Evolutionary conservation across 2,888 invertebrate species (phyloP).

Genomic region (Megamerina dolium): DNA sequence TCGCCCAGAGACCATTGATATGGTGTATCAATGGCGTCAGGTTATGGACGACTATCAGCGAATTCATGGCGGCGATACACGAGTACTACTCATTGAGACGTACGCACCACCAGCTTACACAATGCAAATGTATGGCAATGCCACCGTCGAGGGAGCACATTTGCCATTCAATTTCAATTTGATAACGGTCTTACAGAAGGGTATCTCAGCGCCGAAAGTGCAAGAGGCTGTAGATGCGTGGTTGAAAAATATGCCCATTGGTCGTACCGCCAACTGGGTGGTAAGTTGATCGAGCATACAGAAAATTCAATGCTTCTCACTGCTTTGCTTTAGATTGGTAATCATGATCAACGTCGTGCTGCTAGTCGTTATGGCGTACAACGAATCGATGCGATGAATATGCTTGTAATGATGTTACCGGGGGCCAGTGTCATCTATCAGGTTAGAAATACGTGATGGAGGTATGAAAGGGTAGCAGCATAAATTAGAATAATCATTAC

Average conservation of each 20-base stretch:
- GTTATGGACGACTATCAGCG: slow-evolving; percentile 59
- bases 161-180: slow-evolving; percentile 62
- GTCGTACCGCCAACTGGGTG: slow-evolving; percentile 58
- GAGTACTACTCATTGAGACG: slow-evolving; percentile 57
- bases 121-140: slow-evolving; percentile 56
- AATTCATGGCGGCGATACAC: slow-evolving; percentile 42
- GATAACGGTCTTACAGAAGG: slow-evolving; percentile 47
- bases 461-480: too few species aligned
- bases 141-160: slow-evolving; percentile 48
- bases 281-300: slow-evolving; percentile 50
- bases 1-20: slow-evolving; percentile 50
- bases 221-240: slow-evolving; percentile 52
- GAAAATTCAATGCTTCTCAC: not conserved
- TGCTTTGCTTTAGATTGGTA: slow-evolving; percentile 53
- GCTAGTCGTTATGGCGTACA: slow-evolving; percentile 57
- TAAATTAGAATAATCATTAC: too few species aligned
- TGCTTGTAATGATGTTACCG: slow-evolving; percentile 58
- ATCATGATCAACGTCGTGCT: slow-evolving; percentile 60
- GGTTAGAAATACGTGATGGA: slow-evolving; percentile 32
- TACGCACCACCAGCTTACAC: slow-evolving; percentile 51
- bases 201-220: slow-evolving; percentile 52
- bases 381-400: slow-evolving; percentile 71
- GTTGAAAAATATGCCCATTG: slow-evolving; percentile 53
- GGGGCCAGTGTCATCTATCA: slow-evolving; percentile 59
- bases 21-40: slow-evolving; percentile 47